Base-by-base conservation (phyloP, 2,888 invertebrate genomes). In the Habroteleia sp. region DNA sequence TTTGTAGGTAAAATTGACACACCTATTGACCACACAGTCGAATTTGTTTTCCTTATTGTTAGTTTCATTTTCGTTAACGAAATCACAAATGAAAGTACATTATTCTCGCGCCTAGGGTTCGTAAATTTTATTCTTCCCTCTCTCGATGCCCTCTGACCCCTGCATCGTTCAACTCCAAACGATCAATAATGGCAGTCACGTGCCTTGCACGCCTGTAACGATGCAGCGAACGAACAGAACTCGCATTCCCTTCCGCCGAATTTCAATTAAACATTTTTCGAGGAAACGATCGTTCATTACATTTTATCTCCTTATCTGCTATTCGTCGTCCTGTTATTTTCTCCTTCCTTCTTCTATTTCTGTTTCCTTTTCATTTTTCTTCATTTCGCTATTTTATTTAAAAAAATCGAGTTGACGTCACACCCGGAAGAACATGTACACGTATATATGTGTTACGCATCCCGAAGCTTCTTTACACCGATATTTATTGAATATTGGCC, bases 401-500 rank as follows among this genome's bases (percentile, higher is more conserved):
- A n/a, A n/a, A n/a, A 35, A 54, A 58, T 65, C 27, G 35, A 54
- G 52, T 65, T 44, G 54, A 41, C 25, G 33, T 29, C 41, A 52
- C 25, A 54, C 39, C 39, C 33, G 58, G 37, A 63, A 46, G 46
- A 56, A 41, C 62, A 74, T 68, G 27, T 62, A 62, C 42, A 66
- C 42, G n/a, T n/a, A 6, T 27, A 37, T 17, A 33, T 23, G 20
- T 33, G 41, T 33, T 39, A 42, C 50, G 58, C 52, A 66, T 71
- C 52, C 63, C 65, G 69, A 73, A 76, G 71, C 52, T 74, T 56
- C 62, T 73, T 80, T 71, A 80, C 83, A 84, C 87, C 87, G 88
- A 88, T 88, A 88, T 88, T 88, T 88, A 86, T 86, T 83, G 88
- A 87, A 88, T 88, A 88, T 88, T 88, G 86, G 85, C 84, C 87